phyloP scores from a whole-genome alignment of 1,140 invertebrate genomes.

The Coelopa frigida region DNA sequence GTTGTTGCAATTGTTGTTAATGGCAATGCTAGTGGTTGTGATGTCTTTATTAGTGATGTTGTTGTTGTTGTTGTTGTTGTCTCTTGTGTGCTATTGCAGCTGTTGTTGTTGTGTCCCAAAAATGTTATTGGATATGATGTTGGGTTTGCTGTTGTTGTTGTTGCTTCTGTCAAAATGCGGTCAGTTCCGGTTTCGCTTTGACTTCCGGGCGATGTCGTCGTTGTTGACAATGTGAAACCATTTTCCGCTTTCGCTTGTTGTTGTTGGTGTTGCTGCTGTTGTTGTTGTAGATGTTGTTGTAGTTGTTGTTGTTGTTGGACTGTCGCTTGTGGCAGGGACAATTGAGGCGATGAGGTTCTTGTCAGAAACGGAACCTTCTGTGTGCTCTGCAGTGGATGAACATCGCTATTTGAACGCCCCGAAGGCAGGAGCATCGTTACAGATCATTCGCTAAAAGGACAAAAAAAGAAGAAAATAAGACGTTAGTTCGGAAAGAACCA shows the following conservation, averaged over 20 bases:
- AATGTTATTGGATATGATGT: too few species aligned
- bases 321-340: constrained; percentile 12
- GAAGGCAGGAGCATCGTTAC: constrained; percentile 44
- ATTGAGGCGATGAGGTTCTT: constrained; percentile 41
- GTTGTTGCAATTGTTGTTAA: constrained; percentile 11
- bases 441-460: constrained; percentile 33
- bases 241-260: background rate
- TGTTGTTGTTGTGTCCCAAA: too few species aligned
- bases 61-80: background rate
- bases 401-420: constrained; percentile 44
- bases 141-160: constrained; percentile 14
- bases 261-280: constrained; percentile 14
- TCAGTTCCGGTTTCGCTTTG: constrained; percentile 24
- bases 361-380: constrained; percentile 32
- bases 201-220: constrained; percentile 23
- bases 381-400: constrained; percentile 35
- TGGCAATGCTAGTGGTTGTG: background rate
- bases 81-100: too few species aligned
- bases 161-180: too few species aligned
- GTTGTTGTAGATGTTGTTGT: constrained; percentile 12
- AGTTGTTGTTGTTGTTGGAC: background rate
- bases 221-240: constrained; percentile 1
- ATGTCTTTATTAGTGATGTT: constrained; percentile 3
- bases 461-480: constrained; percentile 1
- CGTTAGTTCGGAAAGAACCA: background rate